These are phyloP conservation scores for Psittacula echo DNA, from an alignment of 2,797 vertebrate species.

Conservation along the genomic window DNA sequence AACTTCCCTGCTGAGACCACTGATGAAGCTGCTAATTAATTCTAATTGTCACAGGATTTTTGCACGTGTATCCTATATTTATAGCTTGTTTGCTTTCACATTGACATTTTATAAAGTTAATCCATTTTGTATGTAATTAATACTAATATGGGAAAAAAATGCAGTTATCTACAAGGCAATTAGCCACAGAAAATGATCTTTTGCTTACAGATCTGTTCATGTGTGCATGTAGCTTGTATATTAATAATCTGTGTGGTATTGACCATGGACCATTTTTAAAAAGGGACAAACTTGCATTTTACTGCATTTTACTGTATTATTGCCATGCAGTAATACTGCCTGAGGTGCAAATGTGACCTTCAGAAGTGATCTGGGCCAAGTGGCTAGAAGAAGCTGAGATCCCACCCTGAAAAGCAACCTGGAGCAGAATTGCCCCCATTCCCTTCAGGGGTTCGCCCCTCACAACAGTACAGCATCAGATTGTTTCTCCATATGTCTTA, in stretches of 20 bases:
- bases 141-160: not conserved
- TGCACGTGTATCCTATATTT: not conserved
- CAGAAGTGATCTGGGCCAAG: not conserved
- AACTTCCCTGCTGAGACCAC: constrained; percentile 11
- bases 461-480: not conserved
- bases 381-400: not conserved
- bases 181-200: not conserved
- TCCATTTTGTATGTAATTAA: constrained; percentile 5
- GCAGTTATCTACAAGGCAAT: not conserved
- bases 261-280: not conserved
- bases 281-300: not conserved
- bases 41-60: not conserved
- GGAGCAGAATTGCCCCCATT: not conserved
- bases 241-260: not conserved
- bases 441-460: not conserved
- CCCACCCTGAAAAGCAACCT: not conserved
- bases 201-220: not conserved
- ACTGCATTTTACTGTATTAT: not conserved
- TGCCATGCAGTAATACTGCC: rapidly evolving
- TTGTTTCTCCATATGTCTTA: not conserved
- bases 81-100: not conserved
- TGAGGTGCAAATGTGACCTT: not conserved
- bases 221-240: not conserved
- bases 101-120: constrained; percentile 2
- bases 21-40: not conserved